Percentiles rank a stretch among this genome's conserved stretches.
Conservation (phyloP, 1,140 invertebrate species). For the Apis florea region DNA sequence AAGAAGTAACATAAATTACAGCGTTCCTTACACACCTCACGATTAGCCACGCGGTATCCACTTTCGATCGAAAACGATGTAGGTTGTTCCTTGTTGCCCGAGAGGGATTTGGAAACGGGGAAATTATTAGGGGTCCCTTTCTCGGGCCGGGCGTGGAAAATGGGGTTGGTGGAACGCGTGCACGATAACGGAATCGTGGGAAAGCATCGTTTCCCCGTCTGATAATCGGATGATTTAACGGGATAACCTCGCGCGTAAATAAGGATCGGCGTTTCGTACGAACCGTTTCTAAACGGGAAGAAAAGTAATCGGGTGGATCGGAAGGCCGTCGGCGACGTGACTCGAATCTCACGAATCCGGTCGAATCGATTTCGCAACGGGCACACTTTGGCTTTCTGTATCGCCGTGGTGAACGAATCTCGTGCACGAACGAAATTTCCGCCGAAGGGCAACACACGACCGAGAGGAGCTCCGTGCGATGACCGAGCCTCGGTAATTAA, state of each 20-base stretch:
- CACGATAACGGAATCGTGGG: constrained; percentile 9
- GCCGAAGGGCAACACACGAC: constrained; percentile 43
- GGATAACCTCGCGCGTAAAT: constrained; percentile 51
- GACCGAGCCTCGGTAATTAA: constrained; percentile 62
- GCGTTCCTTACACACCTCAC: constrained; percentile 52
- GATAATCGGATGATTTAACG: constrained; percentile 62
- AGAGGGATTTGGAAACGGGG: constrained; percentile 51
- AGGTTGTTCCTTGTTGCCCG: constrained; percentile 22
- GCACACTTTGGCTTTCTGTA: constrained; percentile 6
- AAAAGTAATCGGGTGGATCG: neutral
- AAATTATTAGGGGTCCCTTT: constrained; percentile 45
- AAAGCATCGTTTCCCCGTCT: neutral
- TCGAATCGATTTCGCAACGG: constrained; percentile 30
- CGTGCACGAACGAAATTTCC: constrained; percentile 49
- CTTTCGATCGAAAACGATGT: constrained; percentile 31
- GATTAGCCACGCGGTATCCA: constrained; percentile 55
- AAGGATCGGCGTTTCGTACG: constrained; percentile 52
- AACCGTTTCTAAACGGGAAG: neutral
- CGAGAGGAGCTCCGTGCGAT: constrained; percentile 26
- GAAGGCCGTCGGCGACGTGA: neutral
- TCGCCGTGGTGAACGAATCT: constrained; percentile 29
- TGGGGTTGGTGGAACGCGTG: neutral
- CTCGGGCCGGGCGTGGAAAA: neutral
- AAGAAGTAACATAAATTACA: too few relatives aligned
- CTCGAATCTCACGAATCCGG: neutral